phyloP scores from a whole-genome alignment of 2,797 vertebrate genomes.

The Benthosema pterotum region DNA sequence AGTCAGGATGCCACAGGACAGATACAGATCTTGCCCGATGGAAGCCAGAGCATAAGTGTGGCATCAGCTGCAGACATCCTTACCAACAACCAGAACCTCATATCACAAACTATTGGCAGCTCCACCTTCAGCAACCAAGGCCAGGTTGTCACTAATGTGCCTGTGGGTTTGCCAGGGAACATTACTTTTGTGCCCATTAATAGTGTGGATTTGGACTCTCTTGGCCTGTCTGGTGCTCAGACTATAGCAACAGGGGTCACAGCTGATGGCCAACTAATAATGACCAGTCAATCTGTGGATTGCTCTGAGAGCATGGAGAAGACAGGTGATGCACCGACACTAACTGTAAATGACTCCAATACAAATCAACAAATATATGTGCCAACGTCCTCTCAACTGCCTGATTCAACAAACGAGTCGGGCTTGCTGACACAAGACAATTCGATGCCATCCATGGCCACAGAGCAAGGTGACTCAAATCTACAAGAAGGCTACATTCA shows the following conservation, averaged over 20 bases:
- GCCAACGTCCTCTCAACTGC: constrained; percentile 93
- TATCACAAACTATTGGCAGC: constrained; percentile 93
- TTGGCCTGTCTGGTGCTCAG: constrained; percentile 95
- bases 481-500: constrained; percentile 93
- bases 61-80: constrained; percentile 88
- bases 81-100: constrained; percentile 90
- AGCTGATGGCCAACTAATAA: constrained; percentile 96
- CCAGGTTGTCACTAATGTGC: constrained; percentile 97
- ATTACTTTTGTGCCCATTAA: constrained; percentile 99
- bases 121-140: constrained; percentile 95
- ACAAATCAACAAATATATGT: constrained; percentile 93
- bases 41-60: constrained; percentile 90
- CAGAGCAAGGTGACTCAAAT: constrained; percentile 86
- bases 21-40: constrained; percentile 96
- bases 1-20: constrained; percentile 93
- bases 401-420: constrained; percentile 87
- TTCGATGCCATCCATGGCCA: constrained; percentile 73
- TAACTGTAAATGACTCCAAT: constrained; percentile 85
- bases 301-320: constrained; percentile 89
- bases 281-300: constrained; percentile 88
- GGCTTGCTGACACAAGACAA: constrained; percentile 89
- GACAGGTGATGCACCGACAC: constrained; percentile 88
- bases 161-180: constrained; percentile 96
- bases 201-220: constrained; percentile 97
- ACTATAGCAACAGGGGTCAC: constrained; percentile 97